Evolutionary conservation across 1,140 invertebrate genomes (phyloP).

Genomic region (Hycleus phaleratus): DNA sequence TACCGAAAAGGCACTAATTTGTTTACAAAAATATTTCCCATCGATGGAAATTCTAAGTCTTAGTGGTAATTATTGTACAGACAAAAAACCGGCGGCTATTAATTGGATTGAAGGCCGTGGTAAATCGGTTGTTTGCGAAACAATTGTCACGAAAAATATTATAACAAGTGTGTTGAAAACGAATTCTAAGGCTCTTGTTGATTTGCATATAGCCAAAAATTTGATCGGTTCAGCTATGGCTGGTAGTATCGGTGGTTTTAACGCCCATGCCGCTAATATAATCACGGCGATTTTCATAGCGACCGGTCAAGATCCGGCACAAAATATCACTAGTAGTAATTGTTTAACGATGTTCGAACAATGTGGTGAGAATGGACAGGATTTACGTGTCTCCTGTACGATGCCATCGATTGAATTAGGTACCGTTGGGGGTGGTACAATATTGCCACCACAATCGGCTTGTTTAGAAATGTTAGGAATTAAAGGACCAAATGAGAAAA

Average conservation of each 20-base stretch:
- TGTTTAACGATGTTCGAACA: constrained; percentile 93
- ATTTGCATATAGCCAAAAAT: constrained; percentile 90
- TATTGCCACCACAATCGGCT: constrained; percentile 81
- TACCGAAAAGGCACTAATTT: constrained; percentile 72
- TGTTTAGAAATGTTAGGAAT: constrained; percentile 92
- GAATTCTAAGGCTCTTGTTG: constrained; percentile 71
- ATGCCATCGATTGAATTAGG: constrained; percentile 98
- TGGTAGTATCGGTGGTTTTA: constrained; percentile 88
- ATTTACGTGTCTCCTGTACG: constrained; percentile 89
- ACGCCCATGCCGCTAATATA: constrained; percentile 97
- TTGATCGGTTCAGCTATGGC: constrained; percentile 89
- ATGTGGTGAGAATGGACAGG: constrained; percentile 65
- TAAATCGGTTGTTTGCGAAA: constrained; percentile 92
- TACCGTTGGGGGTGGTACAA: constrained; percentile 95
- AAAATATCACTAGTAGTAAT: constrained; percentile 91
- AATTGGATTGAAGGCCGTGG: constrained; percentile 98
- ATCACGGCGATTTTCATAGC: constrained; percentile 96
- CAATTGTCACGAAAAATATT: constrained; percentile 67
- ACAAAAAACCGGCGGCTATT: constrained; percentile 93
- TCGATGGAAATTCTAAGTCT: constrained; percentile 90
- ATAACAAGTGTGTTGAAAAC: constrained; percentile 76
- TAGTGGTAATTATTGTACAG: constrained; percentile 94
- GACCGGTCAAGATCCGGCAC: constrained; percentile 96
- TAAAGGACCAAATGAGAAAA: constrained; percentile 56
- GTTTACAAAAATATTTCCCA: constrained; percentile 63